These are phyloP conservation scores for Zelostemma sp. DNA, from an alignment of 1,140 invertebrate species.

Conservation along the genomic window DNA sequence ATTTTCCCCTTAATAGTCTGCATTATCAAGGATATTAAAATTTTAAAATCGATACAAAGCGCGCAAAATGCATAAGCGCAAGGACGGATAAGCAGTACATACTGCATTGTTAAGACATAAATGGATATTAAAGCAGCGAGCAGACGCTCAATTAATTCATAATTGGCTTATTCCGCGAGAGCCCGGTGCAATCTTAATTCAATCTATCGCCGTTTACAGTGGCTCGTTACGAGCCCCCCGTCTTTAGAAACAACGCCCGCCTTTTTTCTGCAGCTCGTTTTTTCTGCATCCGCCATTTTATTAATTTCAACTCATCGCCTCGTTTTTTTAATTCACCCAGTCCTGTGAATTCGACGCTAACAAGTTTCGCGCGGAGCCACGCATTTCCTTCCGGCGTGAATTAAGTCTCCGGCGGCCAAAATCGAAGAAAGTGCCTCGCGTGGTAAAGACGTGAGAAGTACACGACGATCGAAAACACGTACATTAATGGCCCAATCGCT, in stretches of 20 bases:
- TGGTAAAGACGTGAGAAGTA: constrained; percentile 27
- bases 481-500: constrained; percentile 36
- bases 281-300: constrained; percentile 50
- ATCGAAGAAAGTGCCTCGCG: constrained; percentile 31
- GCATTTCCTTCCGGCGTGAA: constrained; percentile 50
- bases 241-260: constrained; percentile 46
- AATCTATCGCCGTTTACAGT: constrained; percentile 67
- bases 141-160: constrained; percentile 66
- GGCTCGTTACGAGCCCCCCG: constrained; percentile 59
- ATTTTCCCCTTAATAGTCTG: neutral
- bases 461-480: constrained; percentile 28
- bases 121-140: constrained; percentile 65
- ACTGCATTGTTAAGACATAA: constrained; percentile 66
- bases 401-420: constrained; percentile 43
- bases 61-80: constrained; percentile 25
- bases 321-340: constrained; percentile 48
- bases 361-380: constrained; percentile 49
- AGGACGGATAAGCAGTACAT: constrained; percentile 35
- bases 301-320: constrained; percentile 56
- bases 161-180: constrained; percentile 67
- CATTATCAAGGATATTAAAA: neutral
- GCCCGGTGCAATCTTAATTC: constrained; percentile 67
- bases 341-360: constrained; percentile 58
- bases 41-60: constrained; percentile 8
- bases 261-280: constrained; percentile 27